Base-by-base conservation (phyloP, 2,888 invertebrate species). In the Drosophila dives region DNA sequence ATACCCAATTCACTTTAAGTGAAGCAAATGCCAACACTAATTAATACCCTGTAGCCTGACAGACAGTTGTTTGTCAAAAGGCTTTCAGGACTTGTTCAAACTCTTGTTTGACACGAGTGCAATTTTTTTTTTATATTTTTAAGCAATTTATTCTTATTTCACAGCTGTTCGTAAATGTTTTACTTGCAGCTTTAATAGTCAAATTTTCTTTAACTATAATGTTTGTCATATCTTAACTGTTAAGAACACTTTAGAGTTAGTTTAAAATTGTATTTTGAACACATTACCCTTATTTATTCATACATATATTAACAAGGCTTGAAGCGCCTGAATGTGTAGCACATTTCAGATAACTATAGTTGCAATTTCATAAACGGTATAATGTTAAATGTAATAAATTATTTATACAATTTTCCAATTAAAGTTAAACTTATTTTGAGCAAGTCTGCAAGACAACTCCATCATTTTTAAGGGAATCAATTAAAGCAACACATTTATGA, bases 41-140 rank as follows among this genome's bases (percentile, higher is more conserved):
- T 71, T 71, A 62, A 79, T 75, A 74, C 79, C 79, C 75, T 71
- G 49, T 49, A 62, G 38, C 10, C 62, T 29, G 5, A 11, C n/a
- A 29, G 23, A 59, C 34, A 20, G 20, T 6, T 20, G n/a, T 11
- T 55, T 26, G 17, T 34, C 36, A 23, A 23, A 17, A 2, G 54
- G 23, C 11, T 54, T 36, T 26, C 15, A 15, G 15, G 20, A 23
- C 45, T 23, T 20, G 7, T 7, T 15, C 3, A 23, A 45, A 23
- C 8, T 23, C 23, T 4, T 7, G 1, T 3, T 45, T 45, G 3
- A 15, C 45, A 45, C 42, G 45, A 20, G 20, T 20, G 2, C 23
- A 23, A n/a, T n/a, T 23, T 45, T 23, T 2, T 23, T 2, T 23
- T 20, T 3, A 15, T 45, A 23, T 45, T 23, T 23, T 2, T 4